Evolutionary conservation across 2,113 vertebrate genomes (phyloP).

Genomic region (Ornithorhynchus anatinus): DNA sequence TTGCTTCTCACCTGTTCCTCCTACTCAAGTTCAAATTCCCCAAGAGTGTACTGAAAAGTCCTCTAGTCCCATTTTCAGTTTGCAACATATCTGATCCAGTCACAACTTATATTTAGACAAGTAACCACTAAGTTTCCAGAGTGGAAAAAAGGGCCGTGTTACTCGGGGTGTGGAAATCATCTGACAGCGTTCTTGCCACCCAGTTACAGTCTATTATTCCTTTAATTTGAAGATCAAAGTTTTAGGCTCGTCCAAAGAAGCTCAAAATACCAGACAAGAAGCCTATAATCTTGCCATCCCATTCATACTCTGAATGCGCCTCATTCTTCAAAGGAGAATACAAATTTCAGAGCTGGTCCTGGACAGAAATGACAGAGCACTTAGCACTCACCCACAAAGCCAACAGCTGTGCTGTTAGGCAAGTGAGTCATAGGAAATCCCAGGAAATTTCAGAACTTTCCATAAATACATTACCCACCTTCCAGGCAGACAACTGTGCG

Average conservation of each 20-base stretch:
- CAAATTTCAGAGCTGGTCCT: background rate
- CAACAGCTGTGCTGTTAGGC: background rate
- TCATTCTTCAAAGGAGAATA: slow-evolving; percentile 6
- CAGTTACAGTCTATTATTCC: no score
- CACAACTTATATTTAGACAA: slow-evolving; percentile 76
- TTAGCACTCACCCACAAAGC: no score
- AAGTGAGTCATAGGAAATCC: background rate
- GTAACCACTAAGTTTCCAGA: slow-evolving; percentile 59
- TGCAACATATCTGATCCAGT: slow-evolving; percentile 41
- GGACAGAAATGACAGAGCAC: background rate
- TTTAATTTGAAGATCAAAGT: background rate
- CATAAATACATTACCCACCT: background rate
- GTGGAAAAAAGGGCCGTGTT: slow-evolving; percentile 65
- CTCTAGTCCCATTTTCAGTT: slow-evolving; percentile 48
- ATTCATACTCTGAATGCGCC: no score
- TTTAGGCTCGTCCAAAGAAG: background rate
- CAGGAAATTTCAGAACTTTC: background rate
- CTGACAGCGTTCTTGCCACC: slow-evolving; percentile 22
- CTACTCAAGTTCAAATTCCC: slow-evolving; percentile 46
- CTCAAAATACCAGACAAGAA: no score
- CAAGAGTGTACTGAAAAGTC: slow-evolving; percentile 19
- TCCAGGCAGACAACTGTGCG: background rate
- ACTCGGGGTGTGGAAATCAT: slow-evolving; percentile 35
- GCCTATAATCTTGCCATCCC: no score
- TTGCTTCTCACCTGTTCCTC: slow-evolving; percentile 67